A percentile compares a stretch with the other conserved stretches of the same genome.
These are phyloP conservation scores for Drosophila paucipuncta DNA, from an alignment of 2,888 invertebrate species.

Conservation along the genomic window DNA sequence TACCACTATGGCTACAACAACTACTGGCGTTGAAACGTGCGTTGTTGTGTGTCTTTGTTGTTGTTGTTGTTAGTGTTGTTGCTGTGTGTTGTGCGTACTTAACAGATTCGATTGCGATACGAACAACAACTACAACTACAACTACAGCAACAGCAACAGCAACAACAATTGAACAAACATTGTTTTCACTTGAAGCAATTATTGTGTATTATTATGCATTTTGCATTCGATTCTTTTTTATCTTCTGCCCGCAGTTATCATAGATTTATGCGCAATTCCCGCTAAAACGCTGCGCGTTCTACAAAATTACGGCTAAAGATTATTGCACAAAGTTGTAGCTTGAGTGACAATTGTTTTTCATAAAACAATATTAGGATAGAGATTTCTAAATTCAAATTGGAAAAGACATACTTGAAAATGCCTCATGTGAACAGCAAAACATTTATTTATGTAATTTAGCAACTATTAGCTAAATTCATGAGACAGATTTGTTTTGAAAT, in stretches of 20 bases:
- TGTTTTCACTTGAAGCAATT: conserved; percentile 81
- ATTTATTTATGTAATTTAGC: background rate
- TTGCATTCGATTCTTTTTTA: conserved; percentile 34
- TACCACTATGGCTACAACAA: conserved; percentile 6
- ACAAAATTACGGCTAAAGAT: background rate
- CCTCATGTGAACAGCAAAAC: background rate
- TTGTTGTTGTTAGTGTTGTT: conserved; percentile 2
- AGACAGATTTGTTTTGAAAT: background rate
- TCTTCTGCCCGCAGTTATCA: conserved; percentile 27
- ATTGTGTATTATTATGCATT: conserved; percentile 60
- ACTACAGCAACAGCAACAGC: conserved; percentile 8
- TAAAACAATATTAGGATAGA: background rate
- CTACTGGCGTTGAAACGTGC: conserved; percentile 60
- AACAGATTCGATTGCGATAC: conserved; percentile 60
- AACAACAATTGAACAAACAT: conserved; percentile 59
- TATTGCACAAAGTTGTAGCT: background rate
- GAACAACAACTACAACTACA: conserved; percentile 19
- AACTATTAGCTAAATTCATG: background rate
- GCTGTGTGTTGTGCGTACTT: conserved; percentile 59
- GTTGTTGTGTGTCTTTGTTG: conserved; percentile 16
- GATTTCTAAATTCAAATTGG: background rate
- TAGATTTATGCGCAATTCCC: conserved; percentile 33
- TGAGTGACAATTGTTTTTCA: background rate
- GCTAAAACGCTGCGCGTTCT: conserved; percentile 22
- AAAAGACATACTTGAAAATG: background rate